Base-by-base conservation (phyloP, 1,140 invertebrate genomes). In the Whitmania pigra region DNA sequence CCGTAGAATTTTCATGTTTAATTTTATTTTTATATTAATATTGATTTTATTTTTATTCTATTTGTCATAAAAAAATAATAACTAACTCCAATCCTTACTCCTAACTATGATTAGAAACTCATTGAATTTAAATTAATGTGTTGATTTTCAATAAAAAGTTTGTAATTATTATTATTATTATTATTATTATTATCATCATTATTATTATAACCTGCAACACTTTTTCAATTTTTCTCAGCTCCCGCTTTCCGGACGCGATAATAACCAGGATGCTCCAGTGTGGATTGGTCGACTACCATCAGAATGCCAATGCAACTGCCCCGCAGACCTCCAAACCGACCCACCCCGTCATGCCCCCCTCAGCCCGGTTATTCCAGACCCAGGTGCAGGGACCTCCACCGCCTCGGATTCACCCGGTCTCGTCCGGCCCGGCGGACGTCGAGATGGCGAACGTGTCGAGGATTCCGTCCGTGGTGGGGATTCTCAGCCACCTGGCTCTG, bases 241-340 rank as follows among this genome's bases (percentile, higher is more conserved):
- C 57, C 9, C 29, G 57, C 20, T 63, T 63, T 63, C 57, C 57
- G 57, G 29, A 31, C 11, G 22, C 22, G 3, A 31, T 63, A 22
- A 63, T 63, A 25, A 63, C 22, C 22, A 63, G 57, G 29, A 63
- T 63, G 57, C 57, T 63, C 4, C 57, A 63, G 22, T 63, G 57
- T 15, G 57, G 57, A 11, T 31, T 63, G 22, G 29, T 25, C 29
- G 57, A 63, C 29, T 63, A 63, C 29, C 29, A 63, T 20, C 22
- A 63, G 22, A 63, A 4, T n/a, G 29, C 22, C 29, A n/a, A n/a
- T 15, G 22, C 22, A 25, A 2, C 22, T 63, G 9, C 22, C 2
- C 57, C 7, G 18, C 22, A 25, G 57, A n/a, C 29, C 7, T n/a
- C 29, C 29, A 63, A 63, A 63, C 29, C 57, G 0, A 13, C 57